Conservation (phyloP, 2,113 vertebrate species). For the Thermophis baileyi region DNA sequence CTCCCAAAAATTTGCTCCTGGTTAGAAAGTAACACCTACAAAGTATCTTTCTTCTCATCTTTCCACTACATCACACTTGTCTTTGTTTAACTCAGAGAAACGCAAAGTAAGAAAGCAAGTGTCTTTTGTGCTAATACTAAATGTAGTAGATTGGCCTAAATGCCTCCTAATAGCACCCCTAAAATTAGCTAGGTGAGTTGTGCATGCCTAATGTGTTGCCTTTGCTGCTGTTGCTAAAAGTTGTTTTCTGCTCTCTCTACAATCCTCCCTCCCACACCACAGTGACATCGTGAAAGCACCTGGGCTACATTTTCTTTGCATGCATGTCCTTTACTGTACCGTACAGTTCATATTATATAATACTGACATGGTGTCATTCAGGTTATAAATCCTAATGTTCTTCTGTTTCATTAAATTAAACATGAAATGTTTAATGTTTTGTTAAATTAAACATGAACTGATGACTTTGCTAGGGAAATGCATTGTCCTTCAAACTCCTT, state of each 20-base stretch:
- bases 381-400: conserved; percentile 67
- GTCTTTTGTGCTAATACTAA: conserved; percentile 70
- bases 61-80: conserved; percentile 47
- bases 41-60: conserved; percentile 33
- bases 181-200: conserved; percentile 73
- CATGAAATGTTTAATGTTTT: conserved; percentile 73
- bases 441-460: conserved; percentile 74
- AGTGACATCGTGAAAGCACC: conserved; percentile 35
- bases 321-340: conserved; percentile 42
- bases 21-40: conserved; percentile 33
- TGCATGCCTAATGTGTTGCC: conserved; percentile 70
- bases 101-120: conserved; percentile 56
- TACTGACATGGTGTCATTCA: conserved; percentile 60
- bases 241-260: conserved; percentile 46
- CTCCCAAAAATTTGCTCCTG: conserved; percentile 1
- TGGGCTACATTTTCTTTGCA: conserved; percentile 29
- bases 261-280: conserved; percentile 14
- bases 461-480: conserved; percentile 65
- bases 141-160: conserved; percentile 74
- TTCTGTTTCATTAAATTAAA: conserved; percentile 73
- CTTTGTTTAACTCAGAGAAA: conserved; percentile 52
- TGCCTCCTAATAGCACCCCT: conserved; percentile 68
- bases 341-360: conserved; percentile 23
- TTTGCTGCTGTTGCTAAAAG: conserved; percentile 58
- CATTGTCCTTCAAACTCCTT: conserved; percentile 59